Percentiles rank a stretch among this genome's conserved stretches.
Evolutionary conservation across 2,113 vertebrate species (phyloP).

Genomic region (Scatophagus argus): DNA sequence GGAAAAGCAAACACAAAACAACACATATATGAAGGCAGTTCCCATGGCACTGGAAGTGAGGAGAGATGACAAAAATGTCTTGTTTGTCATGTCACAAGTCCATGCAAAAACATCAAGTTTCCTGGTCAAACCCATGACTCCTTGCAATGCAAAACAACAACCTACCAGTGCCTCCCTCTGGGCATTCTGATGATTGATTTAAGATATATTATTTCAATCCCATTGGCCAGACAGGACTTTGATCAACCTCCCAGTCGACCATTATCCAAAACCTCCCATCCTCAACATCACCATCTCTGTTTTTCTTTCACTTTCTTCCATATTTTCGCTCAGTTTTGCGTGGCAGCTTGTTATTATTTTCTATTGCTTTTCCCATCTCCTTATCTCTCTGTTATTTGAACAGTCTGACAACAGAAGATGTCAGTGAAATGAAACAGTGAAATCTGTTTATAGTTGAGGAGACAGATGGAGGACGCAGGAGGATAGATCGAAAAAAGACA

Average conservation of each 20-base stretch:
- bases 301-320: neutral
- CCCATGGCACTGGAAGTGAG: neutral
- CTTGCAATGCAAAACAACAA: conserved; percentile 5
- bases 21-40: neutral
- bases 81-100: neutral
- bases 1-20: neutral
- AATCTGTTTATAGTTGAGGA: conserved; percentile 25
- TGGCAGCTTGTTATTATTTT: neutral
- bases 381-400: conserved; percentile 15
- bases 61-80: too few species aligned
- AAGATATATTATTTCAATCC: conserved; percentile 13
- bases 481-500: conserved; percentile 10
- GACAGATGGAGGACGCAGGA: conserved; percentile 16
- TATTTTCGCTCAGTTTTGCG: neutral
- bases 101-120: neutral
- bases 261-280: neutral
- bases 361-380: neutral
- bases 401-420: conserved; percentile 15
- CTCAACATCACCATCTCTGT: neutral
- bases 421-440: too few species aligned
- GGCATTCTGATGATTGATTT: conserved; percentile 16
- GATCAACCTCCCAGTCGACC: neutral
- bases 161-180: neutral
- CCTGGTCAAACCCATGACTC: neutral
- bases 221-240: neutral